Evolutionary conservation across 2,888 invertebrate species (phyloP).

Genomic region (Phasia obesa): DNA sequence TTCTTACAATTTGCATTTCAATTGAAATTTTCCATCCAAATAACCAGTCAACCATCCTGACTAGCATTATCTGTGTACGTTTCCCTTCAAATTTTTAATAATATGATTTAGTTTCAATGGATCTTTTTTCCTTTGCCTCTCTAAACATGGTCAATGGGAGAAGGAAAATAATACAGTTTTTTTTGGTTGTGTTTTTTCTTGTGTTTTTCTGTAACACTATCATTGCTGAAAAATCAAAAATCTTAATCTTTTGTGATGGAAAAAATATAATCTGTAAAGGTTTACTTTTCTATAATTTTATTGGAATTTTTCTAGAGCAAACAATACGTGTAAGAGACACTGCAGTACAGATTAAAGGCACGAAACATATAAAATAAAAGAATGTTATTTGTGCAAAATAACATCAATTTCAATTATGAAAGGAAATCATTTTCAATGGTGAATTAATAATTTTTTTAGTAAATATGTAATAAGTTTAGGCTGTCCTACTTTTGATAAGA

Average conservation of each 20-base stretch:
- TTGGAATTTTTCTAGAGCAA: constrained; percentile 45
- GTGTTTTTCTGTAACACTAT: constrained; percentile 69
- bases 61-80: constrained; percentile 20
- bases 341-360: constrained; percentile 47
- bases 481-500: too few species aligned
- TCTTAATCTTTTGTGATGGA: constrained; percentile 65
- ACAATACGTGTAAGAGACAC: constrained; percentile 39
- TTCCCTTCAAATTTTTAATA: constrained; percentile 43
- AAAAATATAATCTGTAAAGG: constrained; percentile 13
- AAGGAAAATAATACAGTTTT: constrained; percentile 52
- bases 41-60: constrained; percentile 21
- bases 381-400: too few species aligned
- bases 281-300: constrained; percentile 29
- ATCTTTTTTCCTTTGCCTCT: constrained; percentile 14
- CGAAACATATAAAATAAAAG: neutral
- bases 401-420: too few species aligned
- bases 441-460: too few species aligned
- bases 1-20: constrained; percentile 71
- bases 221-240: constrained; percentile 67
- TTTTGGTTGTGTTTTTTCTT: too few species aligned
- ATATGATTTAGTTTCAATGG: constrained; percentile 57
- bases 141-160: constrained; percentile 54
- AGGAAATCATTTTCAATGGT: too few species aligned
- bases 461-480: too few species aligned
- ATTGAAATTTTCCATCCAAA: constrained; percentile 63